These are phyloP conservation scores for Pangasius sanitwongsei DNA, from an alignment of 2,797 vertebrate genomes.

Conservation along the genomic window DNA sequence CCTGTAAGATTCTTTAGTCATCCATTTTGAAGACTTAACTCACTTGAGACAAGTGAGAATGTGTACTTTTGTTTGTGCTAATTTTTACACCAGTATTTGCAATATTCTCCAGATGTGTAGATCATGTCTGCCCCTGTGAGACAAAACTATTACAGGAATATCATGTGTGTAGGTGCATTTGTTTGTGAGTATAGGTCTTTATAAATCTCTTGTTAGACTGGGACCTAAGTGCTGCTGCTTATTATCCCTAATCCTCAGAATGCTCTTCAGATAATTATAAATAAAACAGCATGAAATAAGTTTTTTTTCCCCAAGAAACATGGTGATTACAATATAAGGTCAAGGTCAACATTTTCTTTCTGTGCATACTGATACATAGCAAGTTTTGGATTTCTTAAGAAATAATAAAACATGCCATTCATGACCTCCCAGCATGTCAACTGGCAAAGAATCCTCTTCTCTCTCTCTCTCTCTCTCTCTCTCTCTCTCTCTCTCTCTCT, in stretches of 20 bases:
- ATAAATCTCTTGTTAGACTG: slow-evolving; percentile 22
- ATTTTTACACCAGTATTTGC: background rate
- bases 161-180: background rate
- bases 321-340: background rate
- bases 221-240: slow-evolving; percentile 34
- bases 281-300: slow-evolving; percentile 30
- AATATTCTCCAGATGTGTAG: background rate
- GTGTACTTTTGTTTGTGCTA: background rate
- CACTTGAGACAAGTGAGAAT: background rate
- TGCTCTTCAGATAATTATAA: slow-evolving; percentile 45
- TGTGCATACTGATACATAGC: background rate
- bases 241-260: slow-evolving; percentile 30
- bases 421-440: background rate
- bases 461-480: background rate
- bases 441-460: background rate
- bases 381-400: background rate
- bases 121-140: background rate
- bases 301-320: background rate
- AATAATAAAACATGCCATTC: background rate
- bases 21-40: background rate
- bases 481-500: slow-evolving; percentile 5
- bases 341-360: background rate
- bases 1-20: background rate
- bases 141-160: background rate
- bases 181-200: background rate